Conservation (phyloP, 1,140 invertebrate genomes). For the Conus ventricosus region DNA sequence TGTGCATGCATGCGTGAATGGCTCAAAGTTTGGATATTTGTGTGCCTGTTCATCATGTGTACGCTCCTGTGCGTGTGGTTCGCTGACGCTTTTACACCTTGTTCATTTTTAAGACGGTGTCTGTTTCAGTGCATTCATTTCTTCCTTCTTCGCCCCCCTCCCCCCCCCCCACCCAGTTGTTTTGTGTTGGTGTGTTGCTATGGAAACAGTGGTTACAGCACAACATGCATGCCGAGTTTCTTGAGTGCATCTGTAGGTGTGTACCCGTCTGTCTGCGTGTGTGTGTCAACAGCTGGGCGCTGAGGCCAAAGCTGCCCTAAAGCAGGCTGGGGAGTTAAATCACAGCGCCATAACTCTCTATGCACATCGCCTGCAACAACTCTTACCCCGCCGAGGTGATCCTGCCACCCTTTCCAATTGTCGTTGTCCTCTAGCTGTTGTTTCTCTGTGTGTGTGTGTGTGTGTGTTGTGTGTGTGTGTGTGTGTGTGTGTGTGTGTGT, state of each 20-base stretch:
- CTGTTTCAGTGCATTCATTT: no score
- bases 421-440: background rate
- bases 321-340: slow-evolving; percentile 7
- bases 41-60: background rate
- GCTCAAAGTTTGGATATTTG: background rate
- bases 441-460: background rate
- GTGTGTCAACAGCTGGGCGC: slow-evolving; percentile 14
- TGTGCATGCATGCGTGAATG: background rate
- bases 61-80: background rate
- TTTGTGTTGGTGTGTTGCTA: no score
- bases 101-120: background rate
- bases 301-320: background rate
- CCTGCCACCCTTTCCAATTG: background rate
- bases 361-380: slow-evolving; percentile 10
- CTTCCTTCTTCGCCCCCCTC: no score
- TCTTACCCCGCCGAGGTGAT: slow-evolving; percentile 3
- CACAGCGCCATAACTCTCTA: slow-evolving; percentile 29
- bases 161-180: no score
- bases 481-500: slow-evolving; percentile 5
- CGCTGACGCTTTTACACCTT: no score
- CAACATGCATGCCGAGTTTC: background rate
- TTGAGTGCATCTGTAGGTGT: background rate
- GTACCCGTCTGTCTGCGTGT: background rate
- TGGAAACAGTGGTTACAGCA: no score
- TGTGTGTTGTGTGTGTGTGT: background rate